Evolutionary conservation across 2,888 invertebrate species (phyloP), one percentile per base, ranked within the genome.

Genomic region (Tetramorium bicarinatum): DNA sequence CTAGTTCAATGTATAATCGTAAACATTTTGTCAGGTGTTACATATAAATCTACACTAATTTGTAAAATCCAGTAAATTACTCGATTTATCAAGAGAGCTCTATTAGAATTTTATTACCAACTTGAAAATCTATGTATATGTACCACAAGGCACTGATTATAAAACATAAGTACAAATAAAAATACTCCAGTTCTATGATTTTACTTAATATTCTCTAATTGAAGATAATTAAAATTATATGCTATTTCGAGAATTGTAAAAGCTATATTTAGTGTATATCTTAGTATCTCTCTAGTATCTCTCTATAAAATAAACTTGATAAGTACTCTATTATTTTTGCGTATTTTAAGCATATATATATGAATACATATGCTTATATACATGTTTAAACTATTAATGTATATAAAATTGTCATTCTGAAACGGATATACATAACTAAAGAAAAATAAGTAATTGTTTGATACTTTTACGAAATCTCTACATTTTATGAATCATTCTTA

Each of bases 101-200:
- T 52, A n/a, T 76, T 59, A 38, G 4, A 66, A n/a, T 52, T 64
- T 76, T 74, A 18, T 72, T 59, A 44, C 3, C 3, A 76, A 38
- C 8, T 66, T 61, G 52, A 34, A 79, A 34, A 84, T 64, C 41
- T 21, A 79, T 34, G 29, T 34, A 34, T 82, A 69, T 59, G 81
- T 61, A 72, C 75, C 64, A 41, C 29, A 90, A 87, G 85, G 85
- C 87, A 87, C 85, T 82, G 64, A 84, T 69, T 64, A 25, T 52
- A 64, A 76, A 76, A 64, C 13, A 13, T 49, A 76, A 4, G 15
- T 41, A 64, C 4, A 2, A 25, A 64, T 38, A 11, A 41, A 66
- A 76, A 18, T 76, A 59, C 38, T 64, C 4, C n/a, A 75, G 49
- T 47, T 49, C 61, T 61, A 25, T 41, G 7, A 41, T 66, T 66